Evolutionary conservation across 1,140 invertebrate species (phyloP).

Genomic region (Yoshiicerus persimilis): DNA sequence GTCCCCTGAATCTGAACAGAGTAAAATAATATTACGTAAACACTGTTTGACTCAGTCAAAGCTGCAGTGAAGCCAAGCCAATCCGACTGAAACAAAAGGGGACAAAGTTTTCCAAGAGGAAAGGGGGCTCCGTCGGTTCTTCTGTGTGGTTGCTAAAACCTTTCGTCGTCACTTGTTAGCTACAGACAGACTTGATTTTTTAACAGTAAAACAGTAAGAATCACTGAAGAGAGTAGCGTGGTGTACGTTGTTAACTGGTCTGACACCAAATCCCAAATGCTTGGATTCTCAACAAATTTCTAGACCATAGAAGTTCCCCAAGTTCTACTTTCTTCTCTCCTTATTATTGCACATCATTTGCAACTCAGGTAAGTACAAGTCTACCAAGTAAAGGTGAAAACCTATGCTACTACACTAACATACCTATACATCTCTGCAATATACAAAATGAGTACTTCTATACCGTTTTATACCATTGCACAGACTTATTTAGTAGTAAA

Average conservation of each 20-base stretch:
- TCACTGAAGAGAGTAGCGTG: slow-evolving; percentile 7
- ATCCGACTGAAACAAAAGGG: neutral
- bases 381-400: neutral
- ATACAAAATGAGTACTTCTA: neutral
- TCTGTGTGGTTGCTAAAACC: neutral
- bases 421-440: neutral
- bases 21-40: neutral
- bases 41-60: neutral
- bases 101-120: neutral
- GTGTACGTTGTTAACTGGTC: slow-evolving; percentile 16
- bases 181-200: neutral
- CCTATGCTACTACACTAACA: neutral
- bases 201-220: neutral
- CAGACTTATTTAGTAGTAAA: neutral
- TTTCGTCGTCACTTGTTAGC: neutral
- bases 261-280: slow-evolving; percentile 46
- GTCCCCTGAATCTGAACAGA: neutral
- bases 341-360: slow-evolving; percentile 28
- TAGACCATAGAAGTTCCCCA: slow-evolving; percentile 46
- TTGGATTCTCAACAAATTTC: slow-evolving; percentile 37
- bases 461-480: neutral
- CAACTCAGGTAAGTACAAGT: neutral
- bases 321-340: slow-evolving; percentile 44
- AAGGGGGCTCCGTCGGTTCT: neutral
- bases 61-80: neutral